Base-by-base conservation (phyloP, 2,797 vertebrate species). In the Hemitrygon akajei region DNA sequence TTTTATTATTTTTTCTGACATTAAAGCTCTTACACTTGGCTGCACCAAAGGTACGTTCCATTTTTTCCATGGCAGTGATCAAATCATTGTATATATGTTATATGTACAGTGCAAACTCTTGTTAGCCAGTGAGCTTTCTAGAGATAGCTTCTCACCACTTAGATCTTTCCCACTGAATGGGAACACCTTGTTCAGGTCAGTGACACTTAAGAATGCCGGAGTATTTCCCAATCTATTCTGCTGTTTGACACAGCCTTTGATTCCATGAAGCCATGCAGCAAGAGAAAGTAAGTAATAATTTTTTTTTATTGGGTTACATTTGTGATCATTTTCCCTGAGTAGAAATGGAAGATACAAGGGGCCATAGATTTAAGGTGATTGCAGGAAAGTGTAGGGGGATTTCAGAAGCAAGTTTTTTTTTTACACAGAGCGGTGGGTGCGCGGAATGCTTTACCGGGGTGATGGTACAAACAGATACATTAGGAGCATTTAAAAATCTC, bases 181-280 rank as follows among this genome's bases (percentile, higher is more conserved):
- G 63, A 22, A 34, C 86, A 69, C 63, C 37, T 2, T 7, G 82
- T 18, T 30, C 82, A 58, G 81, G 12, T 87, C 60, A 34, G 1
- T 87, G 60, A 87, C 84, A 89, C 63, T 69, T 1, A 18, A 89
- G 86, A 89, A 89, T 89, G 60, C 37, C 86, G 69, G 60, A 16
- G 63, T 63, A 37, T 18, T 69, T 69, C 16, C 3, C 34, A 63
- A 37, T 89, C 14, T 11, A 89, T 37, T 66, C 30, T 37, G 86
- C 69, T 89, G 18, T 11, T 34, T 66, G n/a, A 69, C n/a, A 34
- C 30, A 9, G n/a, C 34, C 18, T 34, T 60, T 27, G 60, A 25
- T 86, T 86, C 47, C 11, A 30, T n/a, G 56, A 60, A 60, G 58
- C 56, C 60, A 86, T 60, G 27, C 12, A 60, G 12, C 11, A 84